These are phyloP conservation scores for Cataglyphis altisquamis DNA, from an alignment of 2,888 invertebrate species.

Conservation along the genomic window DNA sequence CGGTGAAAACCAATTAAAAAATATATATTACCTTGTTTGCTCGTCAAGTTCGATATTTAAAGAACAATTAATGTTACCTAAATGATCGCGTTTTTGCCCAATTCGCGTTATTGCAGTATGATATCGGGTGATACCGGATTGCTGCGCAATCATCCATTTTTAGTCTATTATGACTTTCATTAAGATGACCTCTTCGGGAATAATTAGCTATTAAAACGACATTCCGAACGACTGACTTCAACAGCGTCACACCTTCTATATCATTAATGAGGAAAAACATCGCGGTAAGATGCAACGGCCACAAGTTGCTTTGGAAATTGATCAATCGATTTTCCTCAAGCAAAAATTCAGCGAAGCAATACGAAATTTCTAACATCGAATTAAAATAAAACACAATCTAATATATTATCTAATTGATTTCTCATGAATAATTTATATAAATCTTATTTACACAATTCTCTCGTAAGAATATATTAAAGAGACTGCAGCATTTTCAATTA, in stretches of 20 bases:
- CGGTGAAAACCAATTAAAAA: neutral
- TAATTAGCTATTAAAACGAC: constrained; percentile 40
- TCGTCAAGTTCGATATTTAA: constrained; percentile 2
- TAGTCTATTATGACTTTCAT: constrained; percentile 16
- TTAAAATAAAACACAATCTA: neutral
- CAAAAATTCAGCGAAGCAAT: constrained; percentile 63
- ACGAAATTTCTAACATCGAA: constrained; percentile 57
- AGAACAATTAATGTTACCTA: constrained; percentile 15
- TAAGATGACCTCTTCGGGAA: neutral
- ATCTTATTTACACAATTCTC: neutral
- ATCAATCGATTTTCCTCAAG: constrained; percentile 48
- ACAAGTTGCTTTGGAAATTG: constrained; percentile 43
- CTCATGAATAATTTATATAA: neutral
- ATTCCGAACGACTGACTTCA: constrained; percentile 31
- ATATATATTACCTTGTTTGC: neutral
- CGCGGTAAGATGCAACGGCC: neutral
- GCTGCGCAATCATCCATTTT: constrained; percentile 19
- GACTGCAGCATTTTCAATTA: neutral
- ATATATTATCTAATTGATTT: neutral
- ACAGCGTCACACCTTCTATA: neutral
- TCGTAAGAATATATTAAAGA: neutral
- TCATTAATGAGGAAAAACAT: neutral
- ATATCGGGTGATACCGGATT: neutral
- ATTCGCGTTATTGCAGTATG: neutral
- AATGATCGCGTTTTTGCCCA: neutral